Evolutionary conservation across 2,888 invertebrate species (phyloP), one percentile per base, ranked within the genome.

Genomic region (Agrotis exclamationis): DNA sequence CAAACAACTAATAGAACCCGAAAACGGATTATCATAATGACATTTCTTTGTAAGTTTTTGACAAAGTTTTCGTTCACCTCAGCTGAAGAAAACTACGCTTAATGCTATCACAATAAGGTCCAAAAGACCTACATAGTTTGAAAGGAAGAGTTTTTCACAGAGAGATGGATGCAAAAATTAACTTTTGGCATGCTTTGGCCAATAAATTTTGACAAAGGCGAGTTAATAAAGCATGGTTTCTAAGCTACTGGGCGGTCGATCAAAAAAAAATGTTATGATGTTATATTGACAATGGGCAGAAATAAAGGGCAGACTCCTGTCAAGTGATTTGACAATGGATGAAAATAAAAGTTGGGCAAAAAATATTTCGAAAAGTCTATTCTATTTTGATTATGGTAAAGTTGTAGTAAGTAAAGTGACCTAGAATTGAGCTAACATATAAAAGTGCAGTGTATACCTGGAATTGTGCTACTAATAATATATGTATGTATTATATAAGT

Each of bases 171-270:
- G 84, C 86, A 69, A 87, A 92, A 92, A 92, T 92, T 93, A 91
- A 92, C 89, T 91, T 93, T 92, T 91, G 92, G 87, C 89, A 91
- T 92, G 89, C 91, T 93, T 92, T 91, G 92, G 87, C 89, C 91
- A 93, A 93, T 93, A 91, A 92, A 77, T 91, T 91, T 90, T 85
- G 83, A 93, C 93, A 93, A 92, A 86, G 79, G 86, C 56, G 73
- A 82, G 87, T 87, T 88, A 92, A 92, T 90, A 89, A 84, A 84
- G 82, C 91, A 86, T 90, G 77, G 67, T 82, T 79, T 74, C 81
- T 64, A 83, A 50, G 93, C 94, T 94, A 93, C 94, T 91, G 93
- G 95, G 95, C 93, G 95, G 95, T 92, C 95, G 79, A 45, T 16
- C 22, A 74, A 82, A 85, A 87, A 86, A 88, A 88, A 85, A 79